Conservation (phyloP, 2,888 invertebrate genomes). For the Abrostola tripartita region DNA sequence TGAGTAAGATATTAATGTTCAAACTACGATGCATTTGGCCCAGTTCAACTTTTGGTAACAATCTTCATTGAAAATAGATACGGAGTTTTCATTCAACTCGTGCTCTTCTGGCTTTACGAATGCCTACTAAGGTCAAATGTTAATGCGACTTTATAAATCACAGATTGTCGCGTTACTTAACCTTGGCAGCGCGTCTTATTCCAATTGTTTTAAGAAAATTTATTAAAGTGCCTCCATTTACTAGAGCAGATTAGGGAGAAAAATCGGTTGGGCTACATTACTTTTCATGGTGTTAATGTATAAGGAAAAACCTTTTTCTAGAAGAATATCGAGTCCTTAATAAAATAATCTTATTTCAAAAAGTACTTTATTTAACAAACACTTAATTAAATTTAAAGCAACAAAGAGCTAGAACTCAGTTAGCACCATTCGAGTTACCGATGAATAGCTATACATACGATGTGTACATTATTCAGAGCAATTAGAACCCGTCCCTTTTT, state of each 20-base stretch:
- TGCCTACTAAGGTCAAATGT: slow-evolving; percentile 38
- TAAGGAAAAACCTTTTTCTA: neutral
- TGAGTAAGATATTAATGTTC: no score
- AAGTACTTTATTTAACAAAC: slow-evolving; percentile 32
- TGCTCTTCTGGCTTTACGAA: slow-evolving; percentile 19
- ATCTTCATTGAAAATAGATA: slow-evolving; percentile 2
- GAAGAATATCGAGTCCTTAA: neutral
- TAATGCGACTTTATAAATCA: slow-evolving; percentile 43
- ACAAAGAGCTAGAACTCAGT: slow-evolving; percentile 52
- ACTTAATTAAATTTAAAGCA: slow-evolving; percentile 44
- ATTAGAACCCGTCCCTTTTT: slow-evolving; percentile 76
- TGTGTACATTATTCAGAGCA: slow-evolving; percentile 76
- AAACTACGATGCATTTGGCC: no score
- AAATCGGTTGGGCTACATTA: neutral
- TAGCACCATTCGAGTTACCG: slow-evolving; percentile 60
- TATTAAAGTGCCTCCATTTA: slow-evolving; percentile 16
- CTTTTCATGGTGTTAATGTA: no score
- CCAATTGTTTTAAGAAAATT: slow-evolving; percentile 38
- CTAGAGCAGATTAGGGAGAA: slow-evolving; percentile 1
- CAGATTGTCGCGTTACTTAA: slow-evolving; percentile 44
- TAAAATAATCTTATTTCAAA: slow-evolving; percentile 10
- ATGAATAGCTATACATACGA: slow-evolving; percentile 61
- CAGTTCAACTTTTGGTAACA: no score
- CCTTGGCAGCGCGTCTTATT: slow-evolving; percentile 23
- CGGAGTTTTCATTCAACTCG: slow-evolving; percentile 24